A percentile compares a stretch with the other conserved stretches of the same genome.
Evolutionary conservation across 1,140 invertebrate species (phyloP).

Genomic region (Antheraea pernyi): DNA sequence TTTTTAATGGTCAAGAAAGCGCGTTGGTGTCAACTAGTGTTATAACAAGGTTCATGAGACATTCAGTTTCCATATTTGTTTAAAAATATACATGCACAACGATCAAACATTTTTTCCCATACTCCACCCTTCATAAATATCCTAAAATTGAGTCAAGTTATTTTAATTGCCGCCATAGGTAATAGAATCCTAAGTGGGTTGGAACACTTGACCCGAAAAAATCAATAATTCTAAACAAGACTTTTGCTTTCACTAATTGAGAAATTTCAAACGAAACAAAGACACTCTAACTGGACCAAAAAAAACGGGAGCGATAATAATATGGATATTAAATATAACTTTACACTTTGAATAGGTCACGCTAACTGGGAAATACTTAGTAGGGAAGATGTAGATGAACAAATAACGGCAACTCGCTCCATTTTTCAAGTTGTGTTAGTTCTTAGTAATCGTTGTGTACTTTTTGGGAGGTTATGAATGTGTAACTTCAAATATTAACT

Average conservation of each 20-base stretch:
- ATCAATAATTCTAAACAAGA: conserved; percentile 24
- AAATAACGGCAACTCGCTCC: conserved; percentile 14
- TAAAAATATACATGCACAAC: too few relatives aligned
- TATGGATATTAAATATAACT: conserved; percentile 36
- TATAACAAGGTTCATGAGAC: too few relatives aligned
- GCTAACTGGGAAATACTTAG: conserved; percentile 39
- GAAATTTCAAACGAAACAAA: conserved; percentile 34
- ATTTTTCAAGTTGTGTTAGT: not conserved
- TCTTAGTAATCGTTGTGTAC: not conserved
- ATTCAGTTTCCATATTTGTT: too few relatives aligned
- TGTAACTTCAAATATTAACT: conserved; percentile 1
- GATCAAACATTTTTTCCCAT: too few relatives aligned
- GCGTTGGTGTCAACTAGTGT: too few relatives aligned
- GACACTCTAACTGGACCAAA: conserved; percentile 32
- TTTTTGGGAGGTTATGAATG: not conserved
- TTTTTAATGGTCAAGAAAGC: too few relatives aligned
- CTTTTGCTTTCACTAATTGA: conserved; percentile 32
- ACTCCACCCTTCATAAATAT: too few relatives aligned
- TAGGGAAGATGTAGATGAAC: conserved; percentile 26
- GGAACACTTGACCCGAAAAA: conserved; percentile 43
- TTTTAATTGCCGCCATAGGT: conserved; percentile 7
- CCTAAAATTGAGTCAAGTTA: not conserved
- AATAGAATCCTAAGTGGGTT: conserved; percentile 8
- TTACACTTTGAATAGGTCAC: conserved; percentile 30
- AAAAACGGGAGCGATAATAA: conserved; percentile 27